Evolutionary conservation across 2,888 invertebrate genomes (phyloP).

Genomic region (Athetis lepigone): DNA sequence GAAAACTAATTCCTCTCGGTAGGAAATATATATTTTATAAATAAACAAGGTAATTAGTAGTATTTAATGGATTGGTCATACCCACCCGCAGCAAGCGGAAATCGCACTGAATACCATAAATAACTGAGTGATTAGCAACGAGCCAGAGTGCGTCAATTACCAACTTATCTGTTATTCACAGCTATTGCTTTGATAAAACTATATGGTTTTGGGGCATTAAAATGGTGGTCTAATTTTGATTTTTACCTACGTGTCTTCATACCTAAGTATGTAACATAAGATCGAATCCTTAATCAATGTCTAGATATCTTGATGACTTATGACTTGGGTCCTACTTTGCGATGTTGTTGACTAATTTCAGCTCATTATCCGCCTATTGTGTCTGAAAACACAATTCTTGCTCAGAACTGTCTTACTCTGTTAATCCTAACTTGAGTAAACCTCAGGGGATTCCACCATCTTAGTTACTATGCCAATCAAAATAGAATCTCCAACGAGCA

Average conservation of each 20-base stretch:
- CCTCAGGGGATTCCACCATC: conserved; percentile 26
- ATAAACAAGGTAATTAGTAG: conserved; percentile 16
- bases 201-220: background rate
- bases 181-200: conserved; percentile 21
- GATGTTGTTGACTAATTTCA: too few species aligned
- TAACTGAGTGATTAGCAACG: conserved; percentile 36
- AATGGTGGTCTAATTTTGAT: too few species aligned
- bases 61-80: conserved; percentile 31
- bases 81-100: conserved; percentile 24
- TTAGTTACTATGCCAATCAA: conserved; percentile 32
- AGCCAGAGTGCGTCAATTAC: conserved; percentile 14
- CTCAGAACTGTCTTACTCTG: conserved; percentile 12
- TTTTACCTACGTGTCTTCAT: too few species aligned
- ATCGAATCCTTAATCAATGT: too few species aligned
- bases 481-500: conserved; percentile 20
- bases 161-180: conserved; percentile 28
- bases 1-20: background rate
- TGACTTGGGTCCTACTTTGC: too few species aligned
- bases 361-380: too few species aligned
- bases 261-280: too few species aligned
- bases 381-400: conserved; percentile 28
- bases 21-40: conserved; percentile 2
- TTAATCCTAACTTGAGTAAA: conserved; percentile 24
- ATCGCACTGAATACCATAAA: conserved; percentile 26
- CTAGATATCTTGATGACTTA: too few species aligned